These are phyloP conservation scores for Corythaeola cristata DNA, from an alignment of 2,113 vertebrate genomes.

Conservation along the genomic window DNA sequence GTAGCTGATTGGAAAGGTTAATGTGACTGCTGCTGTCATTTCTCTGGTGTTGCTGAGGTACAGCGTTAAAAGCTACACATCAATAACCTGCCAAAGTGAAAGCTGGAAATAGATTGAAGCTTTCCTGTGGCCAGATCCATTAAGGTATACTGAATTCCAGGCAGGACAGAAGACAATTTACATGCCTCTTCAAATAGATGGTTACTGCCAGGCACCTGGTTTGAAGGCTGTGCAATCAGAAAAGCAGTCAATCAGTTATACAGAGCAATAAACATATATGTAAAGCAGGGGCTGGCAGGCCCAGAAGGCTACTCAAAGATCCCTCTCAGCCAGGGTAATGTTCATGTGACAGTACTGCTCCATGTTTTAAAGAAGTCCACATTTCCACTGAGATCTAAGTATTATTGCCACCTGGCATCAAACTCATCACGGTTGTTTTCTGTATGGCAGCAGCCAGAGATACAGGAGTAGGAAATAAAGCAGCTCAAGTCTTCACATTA, in stretches of 20 bases:
- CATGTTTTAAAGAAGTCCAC: background rate
- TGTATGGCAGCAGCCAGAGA: background rate
- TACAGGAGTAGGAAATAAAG: background rate
- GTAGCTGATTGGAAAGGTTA: background rate
- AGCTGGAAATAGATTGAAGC: background rate
- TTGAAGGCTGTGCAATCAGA: background rate
- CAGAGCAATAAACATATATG: background rate
- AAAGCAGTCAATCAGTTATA: background rate
- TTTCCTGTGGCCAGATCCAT: background rate
- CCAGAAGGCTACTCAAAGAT: background rate
- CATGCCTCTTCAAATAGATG: background rate
- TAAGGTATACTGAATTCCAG: background rate
- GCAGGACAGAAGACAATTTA: background rate
- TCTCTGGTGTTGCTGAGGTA: background rate
- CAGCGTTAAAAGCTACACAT: background rate
- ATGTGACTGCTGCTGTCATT: background rate
- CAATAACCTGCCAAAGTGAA: background rate
- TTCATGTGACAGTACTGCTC: background rate
- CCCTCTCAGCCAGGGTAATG: background rate
- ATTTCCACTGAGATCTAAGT: background rate
- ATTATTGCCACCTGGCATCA: background rate
- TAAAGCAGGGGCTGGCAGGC: background rate
- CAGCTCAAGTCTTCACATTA: background rate
- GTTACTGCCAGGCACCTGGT: background rate
- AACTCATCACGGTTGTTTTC: background rate